phyloP scores from a whole-genome alignment of 1,140 invertebrate genomes.

The Hetaerina americana region DNA sequence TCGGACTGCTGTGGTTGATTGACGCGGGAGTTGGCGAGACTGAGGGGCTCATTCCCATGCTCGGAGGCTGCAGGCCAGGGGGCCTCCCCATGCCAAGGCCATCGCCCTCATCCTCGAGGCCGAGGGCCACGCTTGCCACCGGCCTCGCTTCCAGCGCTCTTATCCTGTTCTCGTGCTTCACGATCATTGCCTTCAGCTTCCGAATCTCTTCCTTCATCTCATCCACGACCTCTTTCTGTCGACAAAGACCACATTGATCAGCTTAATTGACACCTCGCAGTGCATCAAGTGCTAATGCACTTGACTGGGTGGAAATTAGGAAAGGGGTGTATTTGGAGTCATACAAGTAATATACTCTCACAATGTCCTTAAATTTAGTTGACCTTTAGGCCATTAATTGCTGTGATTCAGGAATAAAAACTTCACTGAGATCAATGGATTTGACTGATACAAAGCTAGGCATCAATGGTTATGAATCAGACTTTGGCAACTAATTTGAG shows the following conservation, averaged over 20 bases:
- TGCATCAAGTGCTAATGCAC: too few species aligned
- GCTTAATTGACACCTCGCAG: too few species aligned
- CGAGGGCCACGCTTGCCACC: constrained; percentile 10
- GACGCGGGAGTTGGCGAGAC: not conserved
- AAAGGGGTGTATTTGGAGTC: too few species aligned
- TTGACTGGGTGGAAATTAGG: too few species aligned
- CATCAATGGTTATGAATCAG: too few species aligned
- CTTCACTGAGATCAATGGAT: too few species aligned
- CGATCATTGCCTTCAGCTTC: constrained; percentile 82
- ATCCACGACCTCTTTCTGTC: constrained; percentile 52
- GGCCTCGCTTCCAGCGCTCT: constrained; percentile 48
- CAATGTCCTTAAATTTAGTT: too few species aligned
- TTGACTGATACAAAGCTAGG: too few species aligned
- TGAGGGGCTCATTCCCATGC: not conserved
- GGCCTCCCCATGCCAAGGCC: constrained; percentile 12
- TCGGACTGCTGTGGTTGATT: not conserved
- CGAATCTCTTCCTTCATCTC: constrained; percentile 76
- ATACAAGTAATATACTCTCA: too few species aligned
- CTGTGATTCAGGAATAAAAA: too few species aligned
- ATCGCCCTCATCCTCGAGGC: constrained; percentile 8
- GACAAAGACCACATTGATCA: constrained; percentile 13
- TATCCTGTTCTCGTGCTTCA: constrained; percentile 87
- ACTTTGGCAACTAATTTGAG: too few species aligned
- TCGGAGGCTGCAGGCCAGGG: not conserved
- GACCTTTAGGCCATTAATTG: too few species aligned